phyloP scores from a whole-genome alignment of 2,797 vertebrate genomes.

The Florisuga fusca region DNA sequence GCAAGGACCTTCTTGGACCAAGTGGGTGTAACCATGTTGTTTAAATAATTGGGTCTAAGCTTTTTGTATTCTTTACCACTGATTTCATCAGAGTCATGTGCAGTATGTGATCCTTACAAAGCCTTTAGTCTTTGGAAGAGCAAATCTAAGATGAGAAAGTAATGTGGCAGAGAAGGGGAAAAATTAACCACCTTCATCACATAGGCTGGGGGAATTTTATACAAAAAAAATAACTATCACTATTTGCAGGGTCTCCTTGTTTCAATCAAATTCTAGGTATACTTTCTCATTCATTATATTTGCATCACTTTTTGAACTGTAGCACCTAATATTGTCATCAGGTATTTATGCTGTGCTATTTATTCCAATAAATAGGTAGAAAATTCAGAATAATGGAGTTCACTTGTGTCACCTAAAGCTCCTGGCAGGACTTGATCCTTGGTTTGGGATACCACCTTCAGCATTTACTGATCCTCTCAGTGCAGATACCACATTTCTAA shows the following conservation, averaged over 20 bases:
- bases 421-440: not conserved
- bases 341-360: not conserved
- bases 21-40: not conserved
- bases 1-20: not conserved
- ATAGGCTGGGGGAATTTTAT: not conserved
- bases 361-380: not conserved
- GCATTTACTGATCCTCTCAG: not conserved
- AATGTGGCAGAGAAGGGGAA: not conserved
- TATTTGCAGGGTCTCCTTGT: not conserved
- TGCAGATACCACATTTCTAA: not conserved
- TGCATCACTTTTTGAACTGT: not conserved
- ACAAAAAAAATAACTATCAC: not conserved
- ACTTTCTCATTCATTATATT: not conserved
- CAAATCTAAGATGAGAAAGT: not conserved
- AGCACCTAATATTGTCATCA: not conserved
- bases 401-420: not conserved
- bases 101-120: not conserved
- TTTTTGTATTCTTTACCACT: not conserved
- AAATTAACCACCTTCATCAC: not conserved
- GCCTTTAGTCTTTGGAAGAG: not conserved
- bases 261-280: not conserved
- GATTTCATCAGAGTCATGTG: accelerated
- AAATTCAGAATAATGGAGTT: not conserved
- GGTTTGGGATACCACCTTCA: not conserved
- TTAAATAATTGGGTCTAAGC: not conserved